Conservation (phyloP, 2,888 invertebrate species). For the Lepidocyrtoides sp. region DNA sequence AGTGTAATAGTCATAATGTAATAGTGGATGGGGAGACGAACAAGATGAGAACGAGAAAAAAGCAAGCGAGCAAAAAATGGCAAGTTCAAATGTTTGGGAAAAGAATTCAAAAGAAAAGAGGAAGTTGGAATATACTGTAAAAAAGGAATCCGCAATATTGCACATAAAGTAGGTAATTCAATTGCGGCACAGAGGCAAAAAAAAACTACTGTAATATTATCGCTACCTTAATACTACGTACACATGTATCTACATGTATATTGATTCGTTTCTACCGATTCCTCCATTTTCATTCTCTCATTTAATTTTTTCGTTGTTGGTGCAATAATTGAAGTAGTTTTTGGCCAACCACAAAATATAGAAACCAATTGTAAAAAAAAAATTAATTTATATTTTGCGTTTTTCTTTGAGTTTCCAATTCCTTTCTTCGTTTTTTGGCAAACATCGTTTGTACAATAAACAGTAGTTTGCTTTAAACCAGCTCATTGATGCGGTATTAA, state of each 20-base stretch:
- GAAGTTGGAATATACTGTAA: neutral
- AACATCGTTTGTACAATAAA: neutral
- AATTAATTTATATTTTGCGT: too few relatives aligned
- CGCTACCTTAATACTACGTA: neutral
- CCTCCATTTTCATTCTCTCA: neutral
- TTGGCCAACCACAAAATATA: too few relatives aligned
- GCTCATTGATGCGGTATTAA: slow-evolving; percentile 18
- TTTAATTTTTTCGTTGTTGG: neutral
- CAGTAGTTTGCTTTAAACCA: neutral
- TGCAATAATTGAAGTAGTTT: neutral
- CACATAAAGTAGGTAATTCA: slow-evolving; percentile 58
- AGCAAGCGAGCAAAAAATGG: neutral
- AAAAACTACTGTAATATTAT: neutral
- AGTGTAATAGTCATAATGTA: neutral
- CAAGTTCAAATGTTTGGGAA: slow-evolving; percentile 6
- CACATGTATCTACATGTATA: neutral
- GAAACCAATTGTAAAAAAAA: too few relatives aligned
- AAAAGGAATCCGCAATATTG: slow-evolving; percentile 22
- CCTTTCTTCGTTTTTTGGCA: too few relatives aligned
- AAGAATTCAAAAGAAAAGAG: neutral
- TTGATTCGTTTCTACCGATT: neutral
- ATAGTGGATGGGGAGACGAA: neutral
- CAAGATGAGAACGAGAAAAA: neutral
- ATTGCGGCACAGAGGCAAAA: slow-evolving; percentile 18
- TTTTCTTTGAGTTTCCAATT: too few relatives aligned